These are phyloP conservation scores for Chrysotoxum bicinctum DNA, from an alignment of 2,888 invertebrate species.

Conservation along the genomic window DNA sequence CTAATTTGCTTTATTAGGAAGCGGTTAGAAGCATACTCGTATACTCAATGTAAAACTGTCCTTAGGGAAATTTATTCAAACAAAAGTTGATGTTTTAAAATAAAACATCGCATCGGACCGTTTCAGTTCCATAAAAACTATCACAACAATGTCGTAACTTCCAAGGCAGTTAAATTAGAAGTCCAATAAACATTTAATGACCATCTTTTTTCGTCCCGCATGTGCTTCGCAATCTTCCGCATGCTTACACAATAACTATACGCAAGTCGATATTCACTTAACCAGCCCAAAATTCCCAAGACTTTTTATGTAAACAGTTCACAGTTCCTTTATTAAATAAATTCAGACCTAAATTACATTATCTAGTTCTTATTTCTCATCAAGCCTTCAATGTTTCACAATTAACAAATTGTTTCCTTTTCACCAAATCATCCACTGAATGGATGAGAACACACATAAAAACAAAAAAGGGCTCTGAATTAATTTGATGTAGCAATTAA, in stretches of 20 bases:
- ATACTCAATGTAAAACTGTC: no score
- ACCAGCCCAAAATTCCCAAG: slow-evolving; percentile 47
- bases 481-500: slow-evolving; percentile 46
- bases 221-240: background rate
- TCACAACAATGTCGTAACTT: slow-evolving; percentile 11
- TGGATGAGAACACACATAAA: slow-evolving; percentile 29
- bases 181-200: slow-evolving; percentile 18
- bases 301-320: slow-evolving; percentile 39
- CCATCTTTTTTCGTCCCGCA: background rate
- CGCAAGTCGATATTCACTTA: slow-evolving; percentile 37
- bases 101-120: background rate
- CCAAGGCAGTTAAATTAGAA: background rate
- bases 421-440: slow-evolving; percentile 12
- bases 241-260: slow-evolving; percentile 46
- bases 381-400: slow-evolving; percentile 40
- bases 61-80: background rate
- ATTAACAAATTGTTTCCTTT: slow-evolving; percentile 33
- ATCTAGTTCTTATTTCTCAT: slow-evolving; percentile 39
- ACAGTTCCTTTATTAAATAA: slow-evolving; percentile 26
- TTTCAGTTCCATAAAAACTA: background rate
- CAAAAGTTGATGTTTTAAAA: background rate
- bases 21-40: no score
- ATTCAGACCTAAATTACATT: slow-evolving; percentile 47
- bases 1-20: background rate
- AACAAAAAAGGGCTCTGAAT: slow-evolving; percentile 28